phyloP scores from a whole-genome alignment of 2,113 vertebrate species.

The Colius striatus region DNA sequence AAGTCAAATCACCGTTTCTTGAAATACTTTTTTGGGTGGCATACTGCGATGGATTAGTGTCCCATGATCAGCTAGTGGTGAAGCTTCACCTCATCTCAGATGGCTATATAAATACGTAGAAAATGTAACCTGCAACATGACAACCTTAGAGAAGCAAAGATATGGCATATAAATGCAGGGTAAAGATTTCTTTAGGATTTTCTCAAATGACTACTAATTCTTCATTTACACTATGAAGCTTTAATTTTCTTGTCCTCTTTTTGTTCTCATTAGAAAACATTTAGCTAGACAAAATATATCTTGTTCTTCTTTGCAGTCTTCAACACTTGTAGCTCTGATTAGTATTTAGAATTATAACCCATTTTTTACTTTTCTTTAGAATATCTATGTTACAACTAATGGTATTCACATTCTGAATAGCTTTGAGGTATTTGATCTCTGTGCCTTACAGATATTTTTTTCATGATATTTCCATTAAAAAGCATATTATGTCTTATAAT shows the following conservation, averaged over 20 bases:
- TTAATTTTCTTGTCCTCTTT: not conserved
- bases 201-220: not conserved
- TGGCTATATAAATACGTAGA: not conserved
- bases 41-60: not conserved
- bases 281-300: not conserved
- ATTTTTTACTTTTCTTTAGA: not conserved
- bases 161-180: not conserved
- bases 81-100: not conserved
- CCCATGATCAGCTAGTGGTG: not conserved
- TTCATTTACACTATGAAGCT: not conserved
- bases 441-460: not conserved
- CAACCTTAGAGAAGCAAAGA: not conserved
- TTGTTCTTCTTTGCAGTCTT: not conserved
- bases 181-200: not conserved
- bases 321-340: not conserved
- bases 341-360: not conserved
- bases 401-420: not conserved
- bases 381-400: not conserved
- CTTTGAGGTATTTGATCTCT: not conserved
- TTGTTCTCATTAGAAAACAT: not conserved
- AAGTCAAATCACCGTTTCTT: not conserved
- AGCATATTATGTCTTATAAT: not conserved
- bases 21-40: not conserved
- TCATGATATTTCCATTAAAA: not conserved
- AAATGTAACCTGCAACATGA: not conserved